phyloP scores from a whole-genome alignment of 2,113 vertebrate genomes.

The Seriola rivoliana region DNA sequence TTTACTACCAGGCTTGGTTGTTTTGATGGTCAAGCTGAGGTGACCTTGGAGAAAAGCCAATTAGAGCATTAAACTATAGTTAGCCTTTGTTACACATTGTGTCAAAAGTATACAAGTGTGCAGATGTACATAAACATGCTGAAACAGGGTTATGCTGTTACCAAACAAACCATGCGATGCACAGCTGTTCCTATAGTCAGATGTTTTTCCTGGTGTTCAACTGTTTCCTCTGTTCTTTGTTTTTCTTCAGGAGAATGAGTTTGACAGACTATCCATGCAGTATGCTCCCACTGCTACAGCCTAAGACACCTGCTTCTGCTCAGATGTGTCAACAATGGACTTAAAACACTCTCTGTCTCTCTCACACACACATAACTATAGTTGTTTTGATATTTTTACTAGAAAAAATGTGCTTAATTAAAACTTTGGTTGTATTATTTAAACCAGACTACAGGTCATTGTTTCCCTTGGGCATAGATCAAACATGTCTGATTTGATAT shows the following conservation, averaged over 20 bases:
- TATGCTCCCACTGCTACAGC: constrained; percentile 87
- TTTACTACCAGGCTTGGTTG: constrained; percentile 11
- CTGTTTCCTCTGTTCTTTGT: not conserved
- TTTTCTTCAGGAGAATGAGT: constrained; percentile 91
- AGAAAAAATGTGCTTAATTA: not conserved
- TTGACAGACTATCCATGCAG: constrained; percentile 92
- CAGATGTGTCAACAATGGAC: constrained; percentile 1
- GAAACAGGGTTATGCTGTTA: constrained; percentile 26
- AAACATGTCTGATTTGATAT: not conserved
- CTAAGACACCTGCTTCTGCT: constrained; percentile 37
- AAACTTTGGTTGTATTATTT: constrained; percentile 36
- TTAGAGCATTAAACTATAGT: constrained; percentile 40
- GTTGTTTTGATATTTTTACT: constrained; percentile 41
- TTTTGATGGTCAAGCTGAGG: constrained; percentile 23
- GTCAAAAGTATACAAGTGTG: constrained; percentile 23
- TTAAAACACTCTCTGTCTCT: constrained; percentile 6
- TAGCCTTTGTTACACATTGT: constrained; percentile 45
- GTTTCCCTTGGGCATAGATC: not conserved
- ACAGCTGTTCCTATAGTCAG: constrained; percentile 31
- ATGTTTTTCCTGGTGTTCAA: constrained; percentile 34
- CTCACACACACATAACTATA: constrained; percentile 2
- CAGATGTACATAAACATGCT: constrained; percentile 62
- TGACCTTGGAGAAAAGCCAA: constrained; percentile 51
- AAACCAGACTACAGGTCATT: constrained; percentile 26
- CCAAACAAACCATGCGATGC: constrained; percentile 28